Evolutionary conservation across 2,888 invertebrate species (phyloP), one percentile per base, ranked within the genome.

Genomic region (Chymomyza caudatula): DNA sequence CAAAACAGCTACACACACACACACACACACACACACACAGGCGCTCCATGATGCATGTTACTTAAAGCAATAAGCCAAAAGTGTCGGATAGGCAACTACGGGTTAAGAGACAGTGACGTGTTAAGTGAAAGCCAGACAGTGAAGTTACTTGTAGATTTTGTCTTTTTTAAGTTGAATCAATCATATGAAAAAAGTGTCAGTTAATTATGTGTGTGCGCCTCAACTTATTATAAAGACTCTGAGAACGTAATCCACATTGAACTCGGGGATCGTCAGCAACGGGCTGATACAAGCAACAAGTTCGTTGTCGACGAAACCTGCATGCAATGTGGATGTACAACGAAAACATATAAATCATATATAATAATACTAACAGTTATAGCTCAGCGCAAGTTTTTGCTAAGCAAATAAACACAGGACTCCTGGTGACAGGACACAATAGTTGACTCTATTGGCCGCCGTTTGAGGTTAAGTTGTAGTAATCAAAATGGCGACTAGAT

Each of bases 231-330:
- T n/a, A n/a, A 2, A 1, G 0, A 37, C 11, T 37, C 2, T 3
- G 4, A 37, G 5, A 37, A 19, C 2, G 20, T 42, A 43, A 66
- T 69, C 77, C 94, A 92, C 93, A 93, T 93, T 94, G 94, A 93
- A 93, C 94, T 93, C 96, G 94, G 96, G 96, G 95, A 95, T 96
- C 95, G 94, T 91, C 95, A 93, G 93, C 93, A 93, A 93, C 94
- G 92, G 94, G 93, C 96, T 95, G 94, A 91, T 91, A 84, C 4
- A 66, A 90, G 90, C 90, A 91, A 73, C 83, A 71, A 96, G 96
- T 96, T 96, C 96, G 96, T 96, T 96, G 96, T 96, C 96, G 96
- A 96, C 96, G 96, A 96, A 96, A 96, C 96, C 96, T 96, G 96
- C 96, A 96, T 94, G 93, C 94, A 94, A 94, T 94, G 93, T 92